A percentile compares a stretch with the other conserved stretches of the same genome.
Evolutionary conservation across 2,888 invertebrate species (phyloP).

Genomic region (Abrostola tripartita): DNA sequence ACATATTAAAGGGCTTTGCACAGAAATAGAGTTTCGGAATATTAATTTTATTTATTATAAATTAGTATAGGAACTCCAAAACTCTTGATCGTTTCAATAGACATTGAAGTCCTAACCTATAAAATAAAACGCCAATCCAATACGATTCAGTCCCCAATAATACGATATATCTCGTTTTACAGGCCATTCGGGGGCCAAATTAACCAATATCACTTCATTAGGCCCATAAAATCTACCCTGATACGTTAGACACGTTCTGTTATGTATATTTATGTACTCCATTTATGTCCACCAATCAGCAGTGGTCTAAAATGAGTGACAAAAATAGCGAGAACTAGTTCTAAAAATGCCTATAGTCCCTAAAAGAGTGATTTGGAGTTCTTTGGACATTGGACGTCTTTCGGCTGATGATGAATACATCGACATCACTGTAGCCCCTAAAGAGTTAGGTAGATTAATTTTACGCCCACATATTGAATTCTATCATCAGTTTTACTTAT

Average conservation of each 20-base stretch:
- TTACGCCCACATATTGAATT: no score
- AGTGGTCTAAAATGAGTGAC: constrained; percentile 2
- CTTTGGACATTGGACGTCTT: neutral
- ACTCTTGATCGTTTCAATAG: neutral
- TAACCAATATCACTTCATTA: constrained; percentile 69
- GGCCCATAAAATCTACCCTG: constrained; percentile 59
- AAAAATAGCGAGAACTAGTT: neutral
- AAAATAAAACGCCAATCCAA: constrained; percentile 51
- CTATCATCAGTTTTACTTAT: no score
- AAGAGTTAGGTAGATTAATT: no score
- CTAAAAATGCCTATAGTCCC: no score
- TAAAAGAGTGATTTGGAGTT: no score
- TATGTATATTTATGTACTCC: neutral
- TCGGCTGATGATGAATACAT: neutral
- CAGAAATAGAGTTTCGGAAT: no score
- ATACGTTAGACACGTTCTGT: constrained; percentile 31
- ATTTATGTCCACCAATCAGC: neutral
- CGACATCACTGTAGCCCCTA: no score
- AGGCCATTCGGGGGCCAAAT: constrained; percentile 62
- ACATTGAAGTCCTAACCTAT: constrained; percentile 16
- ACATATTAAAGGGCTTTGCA: no score
- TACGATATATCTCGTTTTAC: constrained; percentile 60
- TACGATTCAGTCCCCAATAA: constrained; percentile 50
- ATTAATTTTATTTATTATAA: neutral
- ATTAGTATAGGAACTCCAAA: neutral